Conservation (phyloP, 2,113 vertebrate genomes). For the Hoplias malabaricus region DNA sequence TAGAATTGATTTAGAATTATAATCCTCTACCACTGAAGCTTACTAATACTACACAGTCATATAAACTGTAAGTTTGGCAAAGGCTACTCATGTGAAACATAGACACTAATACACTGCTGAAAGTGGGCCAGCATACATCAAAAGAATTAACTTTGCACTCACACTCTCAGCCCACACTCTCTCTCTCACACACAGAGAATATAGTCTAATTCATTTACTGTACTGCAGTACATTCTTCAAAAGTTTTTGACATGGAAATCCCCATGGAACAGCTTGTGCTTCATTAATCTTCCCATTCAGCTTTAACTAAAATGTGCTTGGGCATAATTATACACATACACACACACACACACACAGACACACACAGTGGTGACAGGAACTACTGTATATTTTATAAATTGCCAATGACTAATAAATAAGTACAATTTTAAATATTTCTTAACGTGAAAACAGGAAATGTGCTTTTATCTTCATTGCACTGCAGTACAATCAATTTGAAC, state of each 20-base stretch:
- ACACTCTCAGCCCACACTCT: background rate
- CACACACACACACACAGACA: background rate
- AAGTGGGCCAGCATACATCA: slow-evolving; percentile 29
- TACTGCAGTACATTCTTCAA: slow-evolving; percentile 5
- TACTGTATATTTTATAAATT: no score
- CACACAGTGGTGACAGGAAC: no score
- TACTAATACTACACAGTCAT: background rate
- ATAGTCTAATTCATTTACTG: background rate
- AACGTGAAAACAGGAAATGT: no score
- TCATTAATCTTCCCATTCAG: background rate
- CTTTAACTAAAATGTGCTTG: background rate
- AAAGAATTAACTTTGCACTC: slow-evolving; percentile 4
- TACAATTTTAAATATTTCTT: no score
- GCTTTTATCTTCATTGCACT: no score
- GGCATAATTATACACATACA: background rate
- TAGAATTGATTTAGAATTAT: no score
- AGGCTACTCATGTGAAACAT: background rate
- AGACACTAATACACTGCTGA: background rate
- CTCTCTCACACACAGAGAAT: background rate
- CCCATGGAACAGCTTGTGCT: background rate
- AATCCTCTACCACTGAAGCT: no score
- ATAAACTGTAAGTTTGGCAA: background rate
- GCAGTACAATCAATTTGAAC: no score
- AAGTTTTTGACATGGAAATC: slow-evolving; percentile 4
- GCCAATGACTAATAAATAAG: no score